These are phyloP conservation scores for Neodontobutis hainanensis DNA, from an alignment of 2,113 vertebrate species.

Conservation along the genomic window DNA sequence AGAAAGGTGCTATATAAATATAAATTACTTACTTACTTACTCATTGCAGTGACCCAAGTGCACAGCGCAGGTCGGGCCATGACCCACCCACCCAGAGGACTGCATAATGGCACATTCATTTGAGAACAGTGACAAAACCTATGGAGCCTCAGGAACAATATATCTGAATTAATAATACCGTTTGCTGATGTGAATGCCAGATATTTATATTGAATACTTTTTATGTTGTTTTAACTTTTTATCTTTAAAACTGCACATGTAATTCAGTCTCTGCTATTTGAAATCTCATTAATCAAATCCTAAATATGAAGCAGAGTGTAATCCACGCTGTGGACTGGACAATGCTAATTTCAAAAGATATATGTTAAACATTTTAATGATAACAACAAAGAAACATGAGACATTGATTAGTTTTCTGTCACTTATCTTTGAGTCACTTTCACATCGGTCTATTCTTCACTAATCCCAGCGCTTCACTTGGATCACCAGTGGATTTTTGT, in stretches of 20 bases:
- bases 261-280: no score
- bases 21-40: no score
- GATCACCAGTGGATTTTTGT: constrained; percentile 55
- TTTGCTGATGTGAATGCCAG: no score
- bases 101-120: constrained; percentile 8
- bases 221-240: no score
- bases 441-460: constrained; percentile 40
- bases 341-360: constrained; percentile 14
- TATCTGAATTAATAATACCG: no score
- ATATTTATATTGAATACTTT: no score
- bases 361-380: constrained; percentile 16
- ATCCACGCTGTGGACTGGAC: not conserved
- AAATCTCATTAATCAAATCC: no score
- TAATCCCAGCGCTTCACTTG: constrained; percentile 59
- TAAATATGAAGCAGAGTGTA: no score
- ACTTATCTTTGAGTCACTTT: constrained; percentile 26
- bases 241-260: no score
- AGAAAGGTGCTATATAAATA: no score
- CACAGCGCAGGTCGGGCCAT: constrained; percentile 11
- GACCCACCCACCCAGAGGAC: constrained; percentile 21
- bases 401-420: constrained; percentile 38
- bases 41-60: not conserved
- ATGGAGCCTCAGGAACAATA: no score
- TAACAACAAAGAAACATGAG: constrained; percentile 34
- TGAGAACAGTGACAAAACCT: not conserved